Evolutionary conservation across 2,797 vertebrate species (phyloP).

Genomic region (Rhinella marina): DNA sequence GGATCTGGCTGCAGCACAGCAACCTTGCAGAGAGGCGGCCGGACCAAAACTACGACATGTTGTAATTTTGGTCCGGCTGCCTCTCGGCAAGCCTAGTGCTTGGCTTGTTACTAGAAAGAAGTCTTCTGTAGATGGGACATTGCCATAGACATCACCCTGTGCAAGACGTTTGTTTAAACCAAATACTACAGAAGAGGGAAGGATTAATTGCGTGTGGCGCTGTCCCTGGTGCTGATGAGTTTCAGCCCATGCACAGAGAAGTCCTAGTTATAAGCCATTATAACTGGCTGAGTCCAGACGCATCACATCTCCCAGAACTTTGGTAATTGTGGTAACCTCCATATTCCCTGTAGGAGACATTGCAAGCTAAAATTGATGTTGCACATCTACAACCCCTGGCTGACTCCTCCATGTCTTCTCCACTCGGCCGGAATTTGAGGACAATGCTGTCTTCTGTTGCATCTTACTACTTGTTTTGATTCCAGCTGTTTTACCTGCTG

Average conservation of each 20-base stretch:
- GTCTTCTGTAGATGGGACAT: no score
- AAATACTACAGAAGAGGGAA: not conserved
- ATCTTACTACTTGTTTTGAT: not conserved
- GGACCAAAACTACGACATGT: no score
- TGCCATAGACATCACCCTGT: not conserved
- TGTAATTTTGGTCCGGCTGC: no score
- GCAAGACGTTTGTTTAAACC: not conserved
- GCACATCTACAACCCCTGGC: not conserved
- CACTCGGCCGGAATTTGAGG: not conserved
- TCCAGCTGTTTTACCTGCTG: not conserved
- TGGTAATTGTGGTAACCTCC: constrained; percentile 35
- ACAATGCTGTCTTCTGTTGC: not conserved
- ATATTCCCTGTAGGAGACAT: constrained; percentile 1
- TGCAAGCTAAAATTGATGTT: constrained; percentile 8
- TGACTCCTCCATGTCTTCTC: not conserved
- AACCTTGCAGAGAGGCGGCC: no score
- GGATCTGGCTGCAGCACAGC: no score
- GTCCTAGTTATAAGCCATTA: constrained; percentile 23
- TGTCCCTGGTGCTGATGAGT: constrained; percentile 19
- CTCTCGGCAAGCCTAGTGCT: no score
- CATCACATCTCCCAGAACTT: not conserved
- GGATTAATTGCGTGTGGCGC: not conserved
- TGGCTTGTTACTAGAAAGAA: not conserved
- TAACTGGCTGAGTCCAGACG: constrained; percentile 31
- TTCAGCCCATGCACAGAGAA: not conserved